Percentiles rank a stretch among this genome's conserved stretches.
Evolutionary conservation across 1,140 invertebrate species (phyloP).

Genomic region (Pseudomyrmex concolor): DNA sequence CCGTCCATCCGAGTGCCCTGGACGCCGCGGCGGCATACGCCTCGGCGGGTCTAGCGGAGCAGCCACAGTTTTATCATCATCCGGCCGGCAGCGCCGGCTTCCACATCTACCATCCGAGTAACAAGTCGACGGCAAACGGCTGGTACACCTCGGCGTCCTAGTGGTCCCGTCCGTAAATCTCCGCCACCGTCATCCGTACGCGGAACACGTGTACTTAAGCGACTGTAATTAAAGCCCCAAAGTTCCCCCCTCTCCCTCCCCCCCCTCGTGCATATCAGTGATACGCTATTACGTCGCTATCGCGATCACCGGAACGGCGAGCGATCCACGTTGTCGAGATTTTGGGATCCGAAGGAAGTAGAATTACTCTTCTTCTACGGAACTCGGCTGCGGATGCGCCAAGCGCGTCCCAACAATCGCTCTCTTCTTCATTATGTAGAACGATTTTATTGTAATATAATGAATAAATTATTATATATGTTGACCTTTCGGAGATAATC

Average conservation of each 20-base stretch:
- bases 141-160: constrained; percentile 85
- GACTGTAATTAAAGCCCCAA: constrained; percentile 71
- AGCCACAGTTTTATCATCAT: constrained; percentile 94
- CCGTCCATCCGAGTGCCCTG: constrained; percentile 85
- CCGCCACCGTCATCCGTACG: constrained; percentile 28
- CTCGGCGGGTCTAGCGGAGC: constrained; percentile 87
- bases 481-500: constrained; percentile 69
- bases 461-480: constrained; percentile 75
- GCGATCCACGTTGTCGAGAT: constrained; percentile 22
- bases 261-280: constrained; percentile 70
- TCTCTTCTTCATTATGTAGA: constrained; percentile 73
- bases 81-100: constrained; percentile 91
- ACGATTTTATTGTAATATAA: constrained; percentile 75
- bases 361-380: constrained; percentile 6
- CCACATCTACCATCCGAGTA: constrained; percentile 93
- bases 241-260: constrained; percentile 37
- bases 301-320: constrained; percentile 27
- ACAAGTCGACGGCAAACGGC: constrained; percentile 86
- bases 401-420: constrained; percentile 66
- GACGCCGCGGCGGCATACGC: constrained; percentile 86
- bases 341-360: not conserved
- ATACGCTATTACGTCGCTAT: constrained; percentile 66
- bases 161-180: constrained; percentile 70
- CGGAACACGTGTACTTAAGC: constrained; percentile 80
- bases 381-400: constrained; percentile 41